Evolutionary conservation across 2,797 vertebrate species (phyloP), one percentile per base, ranked within the genome.

Genomic region (Acipenser transmontanus): DNA sequence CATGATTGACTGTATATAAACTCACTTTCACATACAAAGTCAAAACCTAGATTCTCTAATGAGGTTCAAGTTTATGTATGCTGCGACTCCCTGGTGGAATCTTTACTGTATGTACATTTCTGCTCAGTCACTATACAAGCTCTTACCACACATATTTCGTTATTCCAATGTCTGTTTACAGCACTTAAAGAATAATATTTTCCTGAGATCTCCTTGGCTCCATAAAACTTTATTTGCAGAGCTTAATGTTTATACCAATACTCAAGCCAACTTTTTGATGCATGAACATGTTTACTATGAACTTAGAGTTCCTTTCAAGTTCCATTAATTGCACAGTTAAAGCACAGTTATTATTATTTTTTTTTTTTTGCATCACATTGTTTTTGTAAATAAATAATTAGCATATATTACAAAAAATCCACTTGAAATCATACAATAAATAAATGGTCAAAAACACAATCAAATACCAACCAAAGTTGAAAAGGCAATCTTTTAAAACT

Each of bases 401-500:
- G 71, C 82, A 76, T 87, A 73, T 74, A 80, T 80, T 79, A 80
- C 83, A 83, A 77, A 84, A n/a, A 82, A 77, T 77, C 66, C 56
- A 1, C 50, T 57, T 8, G 7, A 0, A 60, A 20, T 47, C 70
- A 64, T 57, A 67, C 57, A 49, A 65, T 48, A 34, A 49, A 59
- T 48, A 61, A 52, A 50, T 8, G 12, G 63, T 52, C 49, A 52
- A 56, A 60, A 49, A n/a, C 47, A 13, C 11, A 48, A 47, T 50
- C 14, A 63, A 66, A 50, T 20, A 66, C 63, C 70, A 71, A 65
- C 66, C 20, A 14, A 51, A 47, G 20, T 65, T 11, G 57, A 49
- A 49, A 66, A 50, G 49, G 14, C 56, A 1, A 47, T 50, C 56
- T 9, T 59, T 49, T 1, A 6, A 47, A 57, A 12, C 34, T 6